Evolutionary conservation across 2,888 invertebrate genomes (phyloP).

Genomic region (Sericinus montela): DNA sequence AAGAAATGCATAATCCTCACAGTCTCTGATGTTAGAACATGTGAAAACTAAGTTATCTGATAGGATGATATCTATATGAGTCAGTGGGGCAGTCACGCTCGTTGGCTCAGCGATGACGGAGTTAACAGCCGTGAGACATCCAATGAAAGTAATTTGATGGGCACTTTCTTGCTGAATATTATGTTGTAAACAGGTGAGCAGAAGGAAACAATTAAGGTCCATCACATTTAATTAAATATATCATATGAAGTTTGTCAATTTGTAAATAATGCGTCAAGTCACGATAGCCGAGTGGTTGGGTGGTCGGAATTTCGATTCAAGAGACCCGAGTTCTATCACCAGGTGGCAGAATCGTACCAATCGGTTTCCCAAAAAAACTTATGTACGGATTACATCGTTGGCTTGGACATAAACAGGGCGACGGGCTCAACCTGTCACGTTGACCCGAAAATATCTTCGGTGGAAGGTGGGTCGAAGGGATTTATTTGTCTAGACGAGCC

Average conservation of each 20-base stretch:
- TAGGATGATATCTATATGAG: constrained; percentile 18
- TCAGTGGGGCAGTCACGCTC: constrained; percentile 17
- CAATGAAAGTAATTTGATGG: constrained; percentile 17
- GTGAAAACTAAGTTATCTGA: constrained; percentile 9
- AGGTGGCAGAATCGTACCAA: too few species aligned
- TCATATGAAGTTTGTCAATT: not conserved
- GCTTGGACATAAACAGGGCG: too few species aligned
- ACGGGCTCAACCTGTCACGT: too few species aligned
- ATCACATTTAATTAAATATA: not conserved
- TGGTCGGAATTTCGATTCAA: too few species aligned
- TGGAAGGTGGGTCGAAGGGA: too few species aligned
- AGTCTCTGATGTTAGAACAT: constrained; percentile 6
- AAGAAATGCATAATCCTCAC: not conserved
- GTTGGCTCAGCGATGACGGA: constrained; percentile 3
- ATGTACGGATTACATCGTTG: too few species aligned
- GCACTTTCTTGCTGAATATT: constrained; percentile 14
- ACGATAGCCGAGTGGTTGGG: too few species aligned
- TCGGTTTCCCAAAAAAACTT: too few species aligned
- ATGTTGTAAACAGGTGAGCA: constrained; percentile 1
- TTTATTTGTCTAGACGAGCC: too few species aligned
- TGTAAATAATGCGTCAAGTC: too few species aligned
- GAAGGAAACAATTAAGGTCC: not conserved
- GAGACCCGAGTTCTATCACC: too few species aligned
- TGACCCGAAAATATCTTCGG: too few species aligned
- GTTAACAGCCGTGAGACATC: constrained; percentile 19